Base-by-base conservation (phyloP, 2,888 invertebrate genomes). In the Trypoxylon attenuatum region DNA sequence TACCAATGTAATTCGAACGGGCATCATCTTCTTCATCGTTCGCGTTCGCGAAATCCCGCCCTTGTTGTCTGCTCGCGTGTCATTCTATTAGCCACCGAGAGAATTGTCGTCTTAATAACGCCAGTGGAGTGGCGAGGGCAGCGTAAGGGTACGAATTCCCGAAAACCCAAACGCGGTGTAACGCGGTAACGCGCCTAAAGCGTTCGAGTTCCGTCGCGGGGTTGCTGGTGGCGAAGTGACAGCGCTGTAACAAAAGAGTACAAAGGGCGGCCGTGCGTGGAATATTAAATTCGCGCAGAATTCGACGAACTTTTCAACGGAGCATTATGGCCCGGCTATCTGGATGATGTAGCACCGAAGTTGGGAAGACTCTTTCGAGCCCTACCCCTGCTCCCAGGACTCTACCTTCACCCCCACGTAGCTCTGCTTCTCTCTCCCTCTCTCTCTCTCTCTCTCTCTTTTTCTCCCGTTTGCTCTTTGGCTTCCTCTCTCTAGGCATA, bases 271-370 rank as follows among this genome's bases (percentile, higher is more conserved):
- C 56, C 83, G 84, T 78, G 83, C 74, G 76, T 76, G 79, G 82
- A 83, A 86, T 87, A 86, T 86, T 84, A 87, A 86, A 86, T 84
- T 84, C 81, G 76, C 74, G 19, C 76, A 79, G 81, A 85, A 84
- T 84, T 82, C 81, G 79, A 78, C 57, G 53, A 85, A 85, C 78
- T 86, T 86, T 85, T 83, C 77, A 79, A 58, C 77, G 75, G 53
- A 73, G 79, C 78, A 84, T 85, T 84, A 85, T 72, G 82, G 72
- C 76, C 71, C 59, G 76, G 78, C 79, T 78, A 82, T 81, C 79
- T 72, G 78, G 79, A 83, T 87, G 86, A 86, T 86, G 84, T 87
- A 87, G 84, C 81, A 80, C 81, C 82, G 54, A 85, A 86, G 84
- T 85, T 86, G 75, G 79, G 51, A 76, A 79, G 81, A 78, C 75